phyloP scores from a whole-genome alignment of 2,797 vertebrate genomes.

The Graptemys geographica region DNA sequence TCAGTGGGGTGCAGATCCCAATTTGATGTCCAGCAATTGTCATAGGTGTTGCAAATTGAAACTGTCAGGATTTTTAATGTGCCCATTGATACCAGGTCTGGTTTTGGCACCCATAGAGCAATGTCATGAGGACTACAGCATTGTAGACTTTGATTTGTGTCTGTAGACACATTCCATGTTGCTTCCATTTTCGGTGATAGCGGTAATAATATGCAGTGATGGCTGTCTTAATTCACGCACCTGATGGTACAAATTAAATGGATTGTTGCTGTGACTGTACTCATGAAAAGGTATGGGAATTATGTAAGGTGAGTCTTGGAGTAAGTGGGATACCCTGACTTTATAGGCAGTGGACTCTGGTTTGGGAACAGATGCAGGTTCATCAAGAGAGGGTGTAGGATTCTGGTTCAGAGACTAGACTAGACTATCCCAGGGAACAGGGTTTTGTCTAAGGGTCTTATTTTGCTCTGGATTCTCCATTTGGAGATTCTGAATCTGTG shows the following conservation, averaged over 20 bases:
- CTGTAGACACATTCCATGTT: background rate
- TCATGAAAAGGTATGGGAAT: background rate
- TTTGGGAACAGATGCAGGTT: background rate
- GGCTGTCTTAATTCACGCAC: background rate
- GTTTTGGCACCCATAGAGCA: background rate
- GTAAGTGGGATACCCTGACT: background rate
- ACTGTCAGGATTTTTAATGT: background rate
- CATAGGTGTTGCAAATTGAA: background rate
- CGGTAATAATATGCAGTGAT: background rate
- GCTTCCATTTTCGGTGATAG: background rate
- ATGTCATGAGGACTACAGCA: background rate
- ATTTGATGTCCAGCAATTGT: background rate
- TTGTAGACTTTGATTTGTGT: background rate
- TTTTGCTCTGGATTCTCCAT: background rate
- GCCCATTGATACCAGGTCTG: background rate
- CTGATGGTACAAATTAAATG: fast-evolving
- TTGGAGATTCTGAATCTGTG: background rate
- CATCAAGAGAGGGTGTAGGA: background rate
- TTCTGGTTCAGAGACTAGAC: background rate
- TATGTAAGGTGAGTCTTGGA: fast-evolving
- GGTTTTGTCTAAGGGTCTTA: background rate
- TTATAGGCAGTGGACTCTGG: background rate
- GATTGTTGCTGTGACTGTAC: background rate
- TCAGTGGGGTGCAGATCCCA: background rate
- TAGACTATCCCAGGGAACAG: fast-evolving